Evolutionary conservation across 2,113 vertebrate genomes (phyloP).

Genomic region (Oncorhynchus masou): DNA sequence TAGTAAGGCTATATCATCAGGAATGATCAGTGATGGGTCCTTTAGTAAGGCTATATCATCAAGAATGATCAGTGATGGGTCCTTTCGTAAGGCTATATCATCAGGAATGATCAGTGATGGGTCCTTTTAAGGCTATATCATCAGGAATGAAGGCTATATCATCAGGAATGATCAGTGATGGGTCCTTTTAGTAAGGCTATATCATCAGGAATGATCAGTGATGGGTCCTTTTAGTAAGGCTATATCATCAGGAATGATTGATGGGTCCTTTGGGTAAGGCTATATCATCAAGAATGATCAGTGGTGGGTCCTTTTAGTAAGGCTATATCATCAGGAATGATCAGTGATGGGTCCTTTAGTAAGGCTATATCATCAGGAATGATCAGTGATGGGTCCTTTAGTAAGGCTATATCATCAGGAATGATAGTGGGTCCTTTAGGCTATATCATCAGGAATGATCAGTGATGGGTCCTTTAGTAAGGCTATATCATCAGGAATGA

Average conservation of each 20-base stretch:
- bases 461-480: neutral
- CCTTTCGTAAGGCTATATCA: neutral
- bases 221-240: neutral
- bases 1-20: neutral
- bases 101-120: neutral
- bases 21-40: neutral
- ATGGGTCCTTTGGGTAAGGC: neutral
- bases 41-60: neutral
- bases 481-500: neutral
- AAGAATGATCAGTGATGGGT: neutral
- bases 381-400: neutral
- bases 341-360: neutral
- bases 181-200: neutral
- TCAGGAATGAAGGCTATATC: neutral
- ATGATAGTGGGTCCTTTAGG: neutral
- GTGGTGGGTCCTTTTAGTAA: neutral
- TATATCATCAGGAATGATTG: neutral
- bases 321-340: neutral
- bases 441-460: neutral
- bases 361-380: neutral
- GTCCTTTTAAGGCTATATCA: neutral
- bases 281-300: neutral
- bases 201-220: neutral
- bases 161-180: neutral
- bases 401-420: neutral